Conservation (phyloP, 2,888 invertebrate genomes). For the Watsonalla binaria region DNA sequence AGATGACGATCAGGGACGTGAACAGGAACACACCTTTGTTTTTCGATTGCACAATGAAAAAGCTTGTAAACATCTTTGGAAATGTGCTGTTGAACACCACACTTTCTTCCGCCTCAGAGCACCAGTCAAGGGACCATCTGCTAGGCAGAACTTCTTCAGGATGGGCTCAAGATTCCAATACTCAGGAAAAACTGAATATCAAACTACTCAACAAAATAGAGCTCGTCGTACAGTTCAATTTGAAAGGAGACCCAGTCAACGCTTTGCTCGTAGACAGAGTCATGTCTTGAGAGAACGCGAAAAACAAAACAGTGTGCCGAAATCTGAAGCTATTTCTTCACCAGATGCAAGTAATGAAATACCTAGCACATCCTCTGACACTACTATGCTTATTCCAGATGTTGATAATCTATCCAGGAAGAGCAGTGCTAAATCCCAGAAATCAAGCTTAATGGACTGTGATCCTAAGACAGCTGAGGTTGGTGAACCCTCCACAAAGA, state of each 20-base stretch:
- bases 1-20: conserved; percentile 97
- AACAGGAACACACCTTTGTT: conserved; percentile 99
- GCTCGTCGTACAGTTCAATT: conserved; percentile 96
- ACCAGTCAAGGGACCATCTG: conserved; percentile 91
- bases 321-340: conserved; percentile 45
- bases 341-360: conserved; percentile 43
- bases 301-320: conserved; percentile 67
- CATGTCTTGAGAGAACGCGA: conserved; percentile 91
- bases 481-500: conserved; percentile 61
- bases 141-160: conserved; percentile 96
- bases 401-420: conserved; percentile 66
- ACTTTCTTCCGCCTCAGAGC: conserved; percentile 97
- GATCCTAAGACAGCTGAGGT: conserved; percentile 35
- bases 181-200: conserved; percentile 98
- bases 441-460: conserved; percentile 62
- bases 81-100: conserved; percentile 99
- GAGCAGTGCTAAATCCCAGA: conserved; percentile 78
- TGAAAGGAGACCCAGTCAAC: conserved; percentile 96
- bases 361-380: conserved; percentile 47
- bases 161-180: conserved; percentile 98
- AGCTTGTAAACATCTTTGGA: conserved; percentile 99
- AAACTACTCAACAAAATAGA: conserved; percentile 94
- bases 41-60: conserved; percentile 97
- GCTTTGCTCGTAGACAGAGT: conserved; percentile 95
- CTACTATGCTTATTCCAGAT: conserved; percentile 33